These are phyloP conservation scores for Euura saliciscinereae DNA, from an alignment of 1,140 invertebrate genomes.

Conservation along the genomic window DNA sequence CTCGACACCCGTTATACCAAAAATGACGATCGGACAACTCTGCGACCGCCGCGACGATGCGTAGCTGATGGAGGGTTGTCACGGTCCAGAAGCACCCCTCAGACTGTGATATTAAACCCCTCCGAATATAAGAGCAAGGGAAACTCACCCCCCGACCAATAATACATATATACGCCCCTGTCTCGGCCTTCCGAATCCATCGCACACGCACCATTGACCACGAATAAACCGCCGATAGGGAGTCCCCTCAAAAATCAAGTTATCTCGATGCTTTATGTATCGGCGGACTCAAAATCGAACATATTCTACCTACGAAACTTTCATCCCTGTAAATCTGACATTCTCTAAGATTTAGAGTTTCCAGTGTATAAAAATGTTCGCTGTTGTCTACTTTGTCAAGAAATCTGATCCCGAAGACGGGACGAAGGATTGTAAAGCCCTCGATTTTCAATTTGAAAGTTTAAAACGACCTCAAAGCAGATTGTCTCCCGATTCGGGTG, in stretches of 20 bases:
- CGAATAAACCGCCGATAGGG: slow-evolving; percentile 51
- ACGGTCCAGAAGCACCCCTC: slow-evolving; percentile 4
- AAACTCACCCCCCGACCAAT: neutral
- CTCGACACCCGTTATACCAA: neutral
- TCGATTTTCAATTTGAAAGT: too few relatives aligned
- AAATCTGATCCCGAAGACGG: too few relatives aligned
- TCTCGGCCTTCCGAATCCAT: slow-evolving; percentile 54
- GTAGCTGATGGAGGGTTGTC: slow-evolving; percentile 6
- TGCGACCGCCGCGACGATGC: slow-evolving; percentile 1
- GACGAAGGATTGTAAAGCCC: too few relatives aligned
- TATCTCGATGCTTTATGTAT: slow-evolving; percentile 40
- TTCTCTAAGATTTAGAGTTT: too few relatives aligned
- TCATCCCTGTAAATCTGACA: too few relatives aligned
- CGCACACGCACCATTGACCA: slow-evolving; percentile 57
- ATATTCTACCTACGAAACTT: neutral
- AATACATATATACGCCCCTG: slow-evolving; percentile 17
- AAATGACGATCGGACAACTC: neutral
- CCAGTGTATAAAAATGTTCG: too few relatives aligned
- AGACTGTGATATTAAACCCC: slow-evolving; percentile 7
- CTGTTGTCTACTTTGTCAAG: too few relatives aligned
- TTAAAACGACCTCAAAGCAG: too few relatives aligned
- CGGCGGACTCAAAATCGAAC: neutral
- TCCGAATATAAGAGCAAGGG: neutral
- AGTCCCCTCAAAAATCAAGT: slow-evolving; percentile 54
- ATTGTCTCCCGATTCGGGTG: too few relatives aligned